phyloP scores from a whole-genome alignment of 1,140 invertebrate species.

The Chlorops oryzae region DNA sequence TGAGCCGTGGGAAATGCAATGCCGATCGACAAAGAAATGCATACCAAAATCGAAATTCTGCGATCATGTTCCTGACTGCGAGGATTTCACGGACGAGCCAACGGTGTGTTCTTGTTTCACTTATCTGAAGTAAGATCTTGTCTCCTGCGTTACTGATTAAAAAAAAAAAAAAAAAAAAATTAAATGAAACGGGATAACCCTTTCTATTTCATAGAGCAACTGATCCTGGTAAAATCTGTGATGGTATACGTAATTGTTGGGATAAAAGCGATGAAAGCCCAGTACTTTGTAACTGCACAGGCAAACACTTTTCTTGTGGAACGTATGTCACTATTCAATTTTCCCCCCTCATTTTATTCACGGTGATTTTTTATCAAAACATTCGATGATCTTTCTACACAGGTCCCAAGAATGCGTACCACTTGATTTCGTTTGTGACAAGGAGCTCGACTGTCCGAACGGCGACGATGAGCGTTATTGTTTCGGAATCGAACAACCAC shows the following conservation, averaged over 20 bases:
- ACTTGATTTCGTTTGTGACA: conserved; percentile 66
- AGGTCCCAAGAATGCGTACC: conserved; percentile 57
- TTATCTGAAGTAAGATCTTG: conserved; percentile 53
- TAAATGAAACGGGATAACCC: neutral
- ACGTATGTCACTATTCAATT: conserved; percentile 37
- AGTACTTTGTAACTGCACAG: conserved; percentile 57
- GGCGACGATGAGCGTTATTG: conserved; percentile 63
- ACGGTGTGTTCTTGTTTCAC: conserved; percentile 57
- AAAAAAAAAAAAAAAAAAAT: conserved; percentile 1
- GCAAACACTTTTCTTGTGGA: conserved; percentile 50
- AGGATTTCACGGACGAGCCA: conserved; percentile 67
- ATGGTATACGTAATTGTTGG: conserved; percentile 69
- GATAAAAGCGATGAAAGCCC: conserved; percentile 74
- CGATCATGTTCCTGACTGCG: conserved; percentile 61
- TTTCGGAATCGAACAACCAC: conserved; percentile 41
- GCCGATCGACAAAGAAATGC: conserved; percentile 58
- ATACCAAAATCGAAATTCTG: conserved; percentile 63
- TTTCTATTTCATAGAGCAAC: conserved; percentile 49
- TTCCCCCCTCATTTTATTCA: neutral
- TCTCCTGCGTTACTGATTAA: neutral
- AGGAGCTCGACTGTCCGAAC: conserved; percentile 59
- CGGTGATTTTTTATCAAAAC: neutral
- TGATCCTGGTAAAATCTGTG: conserved; percentile 62
- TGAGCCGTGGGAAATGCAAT: conserved; percentile 55
- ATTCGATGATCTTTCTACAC: neutral